A percentile compares a stretch with the other conserved stretches of the same genome.
These are phyloP conservation scores for Drosophila guanche DNA, from an alignment of 1,140 invertebrate genomes.

Conservation along the genomic window DNA sequence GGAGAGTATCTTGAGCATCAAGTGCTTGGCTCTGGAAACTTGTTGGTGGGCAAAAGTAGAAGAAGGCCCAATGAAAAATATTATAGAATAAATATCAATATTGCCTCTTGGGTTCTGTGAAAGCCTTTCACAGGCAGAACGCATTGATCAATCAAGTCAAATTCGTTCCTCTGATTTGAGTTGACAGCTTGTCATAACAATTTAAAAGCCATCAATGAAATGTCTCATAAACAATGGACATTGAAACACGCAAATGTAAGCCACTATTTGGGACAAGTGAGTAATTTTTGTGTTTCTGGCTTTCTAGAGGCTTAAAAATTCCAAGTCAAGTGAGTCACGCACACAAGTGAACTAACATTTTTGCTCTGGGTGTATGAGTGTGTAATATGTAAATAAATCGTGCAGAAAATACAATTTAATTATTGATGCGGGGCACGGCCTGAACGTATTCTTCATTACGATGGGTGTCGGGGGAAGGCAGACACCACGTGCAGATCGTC, in stretches of 20 bases:
- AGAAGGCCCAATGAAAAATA: background rate
- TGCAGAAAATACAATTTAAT: conserved; percentile 39
- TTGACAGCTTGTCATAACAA: conserved; percentile 72
- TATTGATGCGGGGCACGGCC: conserved; percentile 41
- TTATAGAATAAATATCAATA: background rate
- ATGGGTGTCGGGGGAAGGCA: conserved; percentile 10
- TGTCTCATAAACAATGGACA: conserved; percentile 44
- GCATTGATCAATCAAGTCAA: conserved; percentile 27
- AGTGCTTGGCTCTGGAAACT: conserved; percentile 16
- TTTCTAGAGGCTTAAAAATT: conserved; percentile 14
- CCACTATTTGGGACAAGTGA: conserved; percentile 66
- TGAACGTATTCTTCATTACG: conserved; percentile 58
- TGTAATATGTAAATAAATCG: conserved; percentile 43
- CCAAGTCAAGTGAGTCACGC: conserved; percentile 31
- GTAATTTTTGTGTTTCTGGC: conserved; percentile 30
- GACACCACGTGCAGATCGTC: conserved; percentile 49
- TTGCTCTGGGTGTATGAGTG: conserved; percentile 33
- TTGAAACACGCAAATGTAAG: conserved; percentile 27
- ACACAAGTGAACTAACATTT: conserved; percentile 44
- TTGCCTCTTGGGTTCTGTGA: background rate
- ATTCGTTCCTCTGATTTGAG: conserved; percentile 1
- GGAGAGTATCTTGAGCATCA: conserved; percentile 8
- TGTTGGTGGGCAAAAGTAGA: background rate
- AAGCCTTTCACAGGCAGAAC: conserved; percentile 8
- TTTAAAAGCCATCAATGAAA: conserved; percentile 64